phyloP scores from a whole-genome alignment of 2,888 invertebrate genomes.

The Chloroclysta siterata region DNA sequence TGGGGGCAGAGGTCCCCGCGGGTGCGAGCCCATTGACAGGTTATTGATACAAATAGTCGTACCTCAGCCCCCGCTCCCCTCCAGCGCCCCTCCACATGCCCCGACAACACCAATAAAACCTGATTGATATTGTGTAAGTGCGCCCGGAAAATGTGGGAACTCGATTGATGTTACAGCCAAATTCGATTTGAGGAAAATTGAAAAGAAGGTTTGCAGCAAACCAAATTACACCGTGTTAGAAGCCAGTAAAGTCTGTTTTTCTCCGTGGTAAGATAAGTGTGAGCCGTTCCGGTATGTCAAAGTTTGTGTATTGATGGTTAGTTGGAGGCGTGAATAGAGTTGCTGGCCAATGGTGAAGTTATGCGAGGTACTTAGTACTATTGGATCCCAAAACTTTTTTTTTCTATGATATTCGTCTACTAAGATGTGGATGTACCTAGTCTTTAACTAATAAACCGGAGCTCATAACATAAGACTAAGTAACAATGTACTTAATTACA shows the following conservation, averaged over 20 bases:
- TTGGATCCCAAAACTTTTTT: not conserved
- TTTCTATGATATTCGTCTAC: not conserved
- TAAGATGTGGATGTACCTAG: too few species aligned
- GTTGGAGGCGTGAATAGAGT: constrained; percentile 78
- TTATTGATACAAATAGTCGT: constrained; percentile 84
- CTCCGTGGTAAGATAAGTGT: constrained; percentile 16
- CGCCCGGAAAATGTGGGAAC: constrained; percentile 84
- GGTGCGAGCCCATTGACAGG: constrained; percentile 84
- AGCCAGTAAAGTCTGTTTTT: constrained; percentile 50
- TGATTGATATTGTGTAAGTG: constrained; percentile 86
- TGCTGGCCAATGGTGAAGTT: constrained; percentile 67
- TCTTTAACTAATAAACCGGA: not conserved
- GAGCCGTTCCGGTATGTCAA: constrained; percentile 52
- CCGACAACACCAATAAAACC: constrained; percentile 84
- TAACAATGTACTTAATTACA: not conserved
- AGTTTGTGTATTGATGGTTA: constrained; percentile 65
- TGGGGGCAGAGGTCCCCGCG: constrained; percentile 70
- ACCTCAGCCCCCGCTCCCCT: constrained; percentile 61
- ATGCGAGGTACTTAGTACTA: constrained; percentile 28
- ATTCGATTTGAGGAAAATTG: constrained; percentile 84
- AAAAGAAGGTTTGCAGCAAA: constrained; percentile 65
- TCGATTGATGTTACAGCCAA: constrained; percentile 84
- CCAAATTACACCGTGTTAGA: constrained; percentile 55
- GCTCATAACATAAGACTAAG: not conserved
- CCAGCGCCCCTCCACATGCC: constrained; percentile 56